Evolutionary conservation across 2,113 vertebrate species (phyloP).

Genomic region (Callithrix jacchus): DNA sequence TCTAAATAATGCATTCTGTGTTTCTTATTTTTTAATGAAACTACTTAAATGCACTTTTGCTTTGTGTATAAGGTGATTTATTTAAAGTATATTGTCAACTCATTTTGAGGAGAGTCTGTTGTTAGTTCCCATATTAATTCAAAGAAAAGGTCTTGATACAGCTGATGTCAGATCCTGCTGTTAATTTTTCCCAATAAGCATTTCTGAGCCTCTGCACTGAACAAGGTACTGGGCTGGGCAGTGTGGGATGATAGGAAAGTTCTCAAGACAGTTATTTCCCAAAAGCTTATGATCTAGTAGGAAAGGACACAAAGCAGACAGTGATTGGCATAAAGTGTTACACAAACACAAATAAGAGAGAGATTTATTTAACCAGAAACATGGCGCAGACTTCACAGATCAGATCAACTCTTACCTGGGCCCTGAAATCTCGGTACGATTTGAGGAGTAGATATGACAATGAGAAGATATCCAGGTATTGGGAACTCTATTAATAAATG

Average conservation of each 20-base stretch:
- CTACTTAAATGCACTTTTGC: not conserved
- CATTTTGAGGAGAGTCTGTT: not conserved
- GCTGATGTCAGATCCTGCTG: not conserved
- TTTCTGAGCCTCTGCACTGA: not conserved
- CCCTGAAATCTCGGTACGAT: not conserved
- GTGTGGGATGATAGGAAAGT: not conserved
- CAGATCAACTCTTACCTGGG: not conserved
- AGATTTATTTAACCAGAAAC: not conserved
- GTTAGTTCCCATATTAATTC: not conserved
- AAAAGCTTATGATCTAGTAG: not conserved
- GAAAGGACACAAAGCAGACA: not conserved
- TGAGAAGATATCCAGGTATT: not conserved
- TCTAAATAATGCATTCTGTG: not conserved
- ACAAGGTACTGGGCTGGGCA: not conserved
- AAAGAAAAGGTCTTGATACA: not conserved
- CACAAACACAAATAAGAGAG: not conserved
- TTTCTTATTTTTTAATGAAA: not conserved
- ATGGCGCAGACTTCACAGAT: not conserved
- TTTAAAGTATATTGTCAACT: slow-evolving; percentile 18
- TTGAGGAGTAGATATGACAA: not conserved
- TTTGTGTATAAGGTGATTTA: not conserved
- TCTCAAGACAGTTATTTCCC: not conserved
- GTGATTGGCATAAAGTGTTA: not conserved
- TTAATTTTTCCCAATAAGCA: not conserved
- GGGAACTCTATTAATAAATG: not conserved